Evolutionary conservation across 2,888 invertebrate species (phyloP), one percentile per base, ranked within the genome.

Genomic region (Hetaerina titia): DNA sequence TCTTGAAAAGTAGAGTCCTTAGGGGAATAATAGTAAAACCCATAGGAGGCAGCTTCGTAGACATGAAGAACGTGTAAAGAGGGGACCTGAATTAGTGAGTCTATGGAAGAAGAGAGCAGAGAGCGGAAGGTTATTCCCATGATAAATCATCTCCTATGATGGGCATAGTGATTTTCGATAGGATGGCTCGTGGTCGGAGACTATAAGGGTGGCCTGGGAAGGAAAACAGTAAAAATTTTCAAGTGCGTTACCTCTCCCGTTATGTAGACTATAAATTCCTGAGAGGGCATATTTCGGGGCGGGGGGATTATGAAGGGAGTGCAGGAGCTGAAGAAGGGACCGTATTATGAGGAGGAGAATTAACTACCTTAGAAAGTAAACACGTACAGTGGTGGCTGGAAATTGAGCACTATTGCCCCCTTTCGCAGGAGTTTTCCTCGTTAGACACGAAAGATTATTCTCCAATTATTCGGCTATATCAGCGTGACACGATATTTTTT

Each of bases 311-410:
- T 6, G 31, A 15, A 13, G 13, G 81, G 31, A 69, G 69, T 9
- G 22, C 69, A 15, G 13, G 25, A 31, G 25, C 25, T n/a, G 81
- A 81, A 31, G 81, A 11, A 31, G 81, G 13, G 81, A 81, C 31
- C 81, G 81, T 81, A 22, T 81, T 81, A 81, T 81, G 81, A 81
- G 31, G 25, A 9, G 7, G 31, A 25, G 81, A 81, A 81, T 81
- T 81, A 81, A 81, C 81, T 81, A 31, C 81, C 81, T 31, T 13
- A 81, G 81, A 81, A 31, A 11, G 81, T 81, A 81, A 81, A 81
- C 81, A 81, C 81, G 81, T 81, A 13, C 81, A 81, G 13, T 31
- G 81, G 25, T 31, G 81, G 31, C 81, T 25, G 81, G 25, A 9
- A 81, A 81, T 81, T 81, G 31, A 81, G 31, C 81, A 31, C 81